Conservation (phyloP, 2,113 vertebrate species). For the Azemiops feae region DNA sequence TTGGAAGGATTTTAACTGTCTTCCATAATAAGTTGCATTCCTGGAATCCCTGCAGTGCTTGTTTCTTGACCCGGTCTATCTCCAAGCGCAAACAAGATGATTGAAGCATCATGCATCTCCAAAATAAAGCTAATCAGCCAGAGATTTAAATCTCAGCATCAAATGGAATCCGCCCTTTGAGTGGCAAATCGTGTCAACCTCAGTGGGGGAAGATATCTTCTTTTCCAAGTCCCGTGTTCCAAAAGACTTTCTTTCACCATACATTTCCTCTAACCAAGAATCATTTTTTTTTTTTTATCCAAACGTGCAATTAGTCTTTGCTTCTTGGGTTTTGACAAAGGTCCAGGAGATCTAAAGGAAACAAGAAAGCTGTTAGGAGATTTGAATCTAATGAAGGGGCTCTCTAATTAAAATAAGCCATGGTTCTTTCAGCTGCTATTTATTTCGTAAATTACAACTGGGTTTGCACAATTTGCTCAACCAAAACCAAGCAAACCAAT, state of each 20-base stretch:
- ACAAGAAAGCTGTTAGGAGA: background rate
- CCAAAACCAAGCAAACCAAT: background rate
- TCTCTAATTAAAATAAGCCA: background rate
- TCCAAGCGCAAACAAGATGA: background rate
- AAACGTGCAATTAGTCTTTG: background rate
- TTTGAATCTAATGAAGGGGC: background rate
- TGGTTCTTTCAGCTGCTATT: background rate
- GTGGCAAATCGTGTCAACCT: background rate
- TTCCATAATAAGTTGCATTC: background rate
- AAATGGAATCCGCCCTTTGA: background rate
- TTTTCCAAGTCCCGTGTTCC: background rate
- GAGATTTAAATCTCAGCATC: background rate
- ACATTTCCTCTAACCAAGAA: background rate
- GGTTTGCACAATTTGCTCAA: background rate
- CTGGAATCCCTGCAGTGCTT: background rate
- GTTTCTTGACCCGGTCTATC: background rate
- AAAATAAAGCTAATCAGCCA: background rate
- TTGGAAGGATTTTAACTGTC: background rate
- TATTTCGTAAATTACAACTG: background rate
- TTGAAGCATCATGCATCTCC: background rate
- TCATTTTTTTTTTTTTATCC: background rate
- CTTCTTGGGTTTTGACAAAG: background rate
- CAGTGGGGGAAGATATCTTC: background rate
- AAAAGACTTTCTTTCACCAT: background rate
- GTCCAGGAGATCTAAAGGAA: slow-evolving; percentile 4